A percentile compares a stretch with the other conserved stretches of the same genome.
phyloP scores from a whole-genome alignment of 2,888 invertebrate species.

The Polyploca ridens region DNA sequence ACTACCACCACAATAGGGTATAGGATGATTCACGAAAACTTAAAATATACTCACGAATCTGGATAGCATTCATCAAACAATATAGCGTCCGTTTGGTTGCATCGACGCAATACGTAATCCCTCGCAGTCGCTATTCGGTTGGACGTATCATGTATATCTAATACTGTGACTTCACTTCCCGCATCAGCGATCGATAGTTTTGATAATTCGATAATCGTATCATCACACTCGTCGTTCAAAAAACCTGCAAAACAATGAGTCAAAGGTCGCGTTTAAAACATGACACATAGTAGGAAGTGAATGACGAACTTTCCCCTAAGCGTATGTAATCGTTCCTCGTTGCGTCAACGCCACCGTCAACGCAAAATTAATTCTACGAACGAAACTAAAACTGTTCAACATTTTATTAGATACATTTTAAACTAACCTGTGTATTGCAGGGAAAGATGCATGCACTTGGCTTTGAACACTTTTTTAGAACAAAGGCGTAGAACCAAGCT shows the following conservation, averaged over 20 bases:
- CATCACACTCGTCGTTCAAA: slow-evolving; percentile 83
- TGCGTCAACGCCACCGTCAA: slow-evolving; percentile 55
- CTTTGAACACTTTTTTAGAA: slow-evolving; percentile 80
- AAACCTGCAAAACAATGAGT: slow-evolving; percentile 71
- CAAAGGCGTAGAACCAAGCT: slow-evolving; percentile 81
- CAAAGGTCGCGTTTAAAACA: slow-evolving; percentile 41
- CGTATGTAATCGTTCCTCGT: slow-evolving; percentile 68
- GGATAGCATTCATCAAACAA: slow-evolving; percentile 88
- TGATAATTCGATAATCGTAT: slow-evolving; percentile 82
- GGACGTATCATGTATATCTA: slow-evolving; percentile 74
- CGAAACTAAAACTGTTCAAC: slow-evolving; percentile 15
- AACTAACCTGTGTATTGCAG: slow-evolving; percentile 82
- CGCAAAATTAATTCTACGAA: slow-evolving; percentile 35
- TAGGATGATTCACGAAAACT: slow-evolving; percentile 7
- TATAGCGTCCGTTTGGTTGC: slow-evolving; percentile 86
- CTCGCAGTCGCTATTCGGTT: slow-evolving; percentile 68
- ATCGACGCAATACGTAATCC: slow-evolving; percentile 86
- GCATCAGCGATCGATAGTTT: slow-evolving; percentile 79
- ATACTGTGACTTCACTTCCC: slow-evolving; percentile 71
- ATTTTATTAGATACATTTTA: slow-evolving; percentile 13
- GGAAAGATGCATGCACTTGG: slow-evolving; percentile 85
- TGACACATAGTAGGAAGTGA: slow-evolving; percentile 77
- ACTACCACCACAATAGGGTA: slow-evolving; percentile 9
- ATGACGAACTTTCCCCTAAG: slow-evolving; percentile 72
- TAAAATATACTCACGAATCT: slow-evolving; percentile 81